Base-by-base conservation (phyloP, 1,140 invertebrate genomes). In the Zophobas morio region DNA sequence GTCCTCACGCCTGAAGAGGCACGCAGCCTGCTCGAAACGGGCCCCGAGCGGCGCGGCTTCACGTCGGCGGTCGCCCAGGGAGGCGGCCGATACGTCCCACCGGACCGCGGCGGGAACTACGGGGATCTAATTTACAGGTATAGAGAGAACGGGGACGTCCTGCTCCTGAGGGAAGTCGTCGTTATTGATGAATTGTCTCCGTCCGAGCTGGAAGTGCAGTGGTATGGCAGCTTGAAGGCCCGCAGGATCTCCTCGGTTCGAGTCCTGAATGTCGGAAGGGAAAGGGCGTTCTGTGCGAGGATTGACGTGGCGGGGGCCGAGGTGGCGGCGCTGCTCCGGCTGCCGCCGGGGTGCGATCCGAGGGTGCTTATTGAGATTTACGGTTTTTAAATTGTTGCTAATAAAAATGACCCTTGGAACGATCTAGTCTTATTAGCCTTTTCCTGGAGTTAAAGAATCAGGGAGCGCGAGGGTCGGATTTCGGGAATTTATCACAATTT, bases 291-390 rank as follows among this genome's bases (percentile, higher is more conserved):
- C 57, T 71, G 74, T 46, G 39, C 70, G n/a, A 47, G 79, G 39
- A 78, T 80, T 6, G 77, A 80, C 35, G 79, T 80, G 74, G 73
- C 76, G 3, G 77, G 77, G 54, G 75, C 53, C 6, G 79, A 80
- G 39, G 77, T 49, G 36, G 74, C 74, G 51, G 47, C 51, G 34
- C 47, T 76, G 36, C 51, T 80, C 54, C 74, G 74, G 71, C 54
- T 80, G 37, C 74, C 77, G n/a, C 32, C 79, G 20, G 40, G 60
- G 46, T 53, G 57, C 49, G 77, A 80, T 74, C 79, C 79, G 1
- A 74, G 77, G 60, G 53, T 80, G 54, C 56, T 80, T 57, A 80
- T 80, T 60, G 79, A 80, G 47, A 74, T 78, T 49, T 80, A 80
- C 53, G 79, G 79, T 47, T 75, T 70, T 78, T 78, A 74, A 66